A percentile compares a stretch with the other conserved stretches of the same genome.
Conservation (phyloP, 2,113 vertebrate species). For the Ariopsis seemanni region DNA sequence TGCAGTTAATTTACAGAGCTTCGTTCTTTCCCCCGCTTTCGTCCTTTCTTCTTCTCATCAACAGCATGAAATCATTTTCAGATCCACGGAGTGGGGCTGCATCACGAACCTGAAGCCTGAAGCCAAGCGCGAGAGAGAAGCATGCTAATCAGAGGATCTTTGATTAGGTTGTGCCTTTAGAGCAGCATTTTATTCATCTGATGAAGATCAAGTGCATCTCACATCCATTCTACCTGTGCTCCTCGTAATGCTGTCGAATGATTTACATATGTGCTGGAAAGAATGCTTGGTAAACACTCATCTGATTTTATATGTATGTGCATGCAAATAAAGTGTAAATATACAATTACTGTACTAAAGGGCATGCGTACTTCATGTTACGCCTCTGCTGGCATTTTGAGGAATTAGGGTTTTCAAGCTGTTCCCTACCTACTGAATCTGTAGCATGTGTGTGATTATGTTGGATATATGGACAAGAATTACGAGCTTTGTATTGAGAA, state of each 20-base stretch:
- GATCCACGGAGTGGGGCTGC: background rate
- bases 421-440: background rate
- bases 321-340: background rate
- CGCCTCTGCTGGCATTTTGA: background rate
- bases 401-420: background rate
- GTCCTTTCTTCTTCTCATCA: slow-evolving; percentile 35
- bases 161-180: slow-evolving; percentile 7
- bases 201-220: background rate
- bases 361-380: background rate
- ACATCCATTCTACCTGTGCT: background rate
- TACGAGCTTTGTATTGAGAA: background rate
- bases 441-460: background rate
- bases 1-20: slow-evolving; percentile 82
- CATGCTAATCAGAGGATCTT: slow-evolving; percentile 27
- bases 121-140: slow-evolving; percentile 5
- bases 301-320: background rate
- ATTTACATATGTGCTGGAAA: background rate
- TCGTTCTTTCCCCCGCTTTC: slow-evolving; percentile 73
- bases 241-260: slow-evolving; percentile 41
- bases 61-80: slow-evolving; percentile 22
- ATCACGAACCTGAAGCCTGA: background rate
- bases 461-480: background rate
- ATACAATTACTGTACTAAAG: background rate
- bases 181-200: background rate
- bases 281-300: background rate